Conservation (phyloP, 1,140 invertebrate genomes). For the Eurosta solidaginis region DNA sequence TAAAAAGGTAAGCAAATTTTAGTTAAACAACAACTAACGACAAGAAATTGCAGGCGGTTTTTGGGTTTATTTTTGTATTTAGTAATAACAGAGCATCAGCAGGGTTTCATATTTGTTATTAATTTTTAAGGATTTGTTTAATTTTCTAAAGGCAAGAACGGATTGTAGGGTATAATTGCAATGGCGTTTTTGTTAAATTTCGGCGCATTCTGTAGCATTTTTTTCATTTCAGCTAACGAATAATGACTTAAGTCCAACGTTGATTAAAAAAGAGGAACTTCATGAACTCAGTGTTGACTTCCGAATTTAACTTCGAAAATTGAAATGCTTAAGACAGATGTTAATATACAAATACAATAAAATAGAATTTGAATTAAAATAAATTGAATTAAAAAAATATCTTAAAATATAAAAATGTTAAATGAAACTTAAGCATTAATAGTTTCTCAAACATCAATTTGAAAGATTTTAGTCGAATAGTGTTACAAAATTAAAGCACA, state of each 20-base stretch:
- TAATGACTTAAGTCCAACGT: neutral
- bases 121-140: neutral
- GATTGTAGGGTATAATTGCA: neutral
- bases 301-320: too few species aligned
- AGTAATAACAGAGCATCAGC: neutral
- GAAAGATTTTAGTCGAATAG: too few species aligned
- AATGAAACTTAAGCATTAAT: too few species aligned
- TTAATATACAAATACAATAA: too few species aligned
- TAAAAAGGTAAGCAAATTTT: slow-evolving; percentile 32
- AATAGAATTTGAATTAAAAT: too few species aligned
- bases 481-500: neutral
- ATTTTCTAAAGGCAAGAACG: neutral
- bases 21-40: slow-evolving; percentile 31
- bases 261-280: neutral
- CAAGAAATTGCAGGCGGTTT: slow-evolving; percentile 13
- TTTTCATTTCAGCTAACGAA: neutral
- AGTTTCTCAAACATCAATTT: too few species aligned
- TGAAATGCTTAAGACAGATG: neutral
- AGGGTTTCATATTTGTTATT: neutral
- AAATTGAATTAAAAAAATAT: too few species aligned
- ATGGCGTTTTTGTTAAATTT: neutral
- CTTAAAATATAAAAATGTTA: too few species aligned
- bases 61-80: slow-evolving; percentile 25
- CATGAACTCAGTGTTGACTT: neutral
- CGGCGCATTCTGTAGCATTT: neutral